Evolutionary conservation across 2,113 vertebrate species (phyloP).

Genomic region (Scolopax mira): DNA sequence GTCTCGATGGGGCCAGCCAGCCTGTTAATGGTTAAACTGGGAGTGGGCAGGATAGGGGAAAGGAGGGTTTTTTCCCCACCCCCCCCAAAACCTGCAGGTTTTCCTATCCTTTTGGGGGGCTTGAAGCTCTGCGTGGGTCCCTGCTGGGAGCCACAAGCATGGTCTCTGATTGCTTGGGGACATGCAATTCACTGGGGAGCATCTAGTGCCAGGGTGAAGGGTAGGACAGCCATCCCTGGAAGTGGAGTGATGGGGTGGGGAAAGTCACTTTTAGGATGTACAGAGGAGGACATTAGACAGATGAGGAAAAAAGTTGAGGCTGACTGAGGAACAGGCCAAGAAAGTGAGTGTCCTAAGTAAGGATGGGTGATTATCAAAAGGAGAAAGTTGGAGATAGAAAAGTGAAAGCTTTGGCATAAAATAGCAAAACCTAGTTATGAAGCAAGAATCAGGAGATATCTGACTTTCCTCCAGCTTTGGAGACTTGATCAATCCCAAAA

Average conservation of each 20-base stretch:
- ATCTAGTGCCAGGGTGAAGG: not conserved
- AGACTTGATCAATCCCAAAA: not conserved
- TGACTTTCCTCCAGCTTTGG: not conserved
- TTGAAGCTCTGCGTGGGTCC: not conserved
- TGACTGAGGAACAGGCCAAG: not conserved
- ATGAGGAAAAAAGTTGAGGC: not conserved
- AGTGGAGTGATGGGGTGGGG: not conserved
- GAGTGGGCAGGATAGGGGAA: not conserved
- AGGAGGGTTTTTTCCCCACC: not conserved
- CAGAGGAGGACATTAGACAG: not conserved
- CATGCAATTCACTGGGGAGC: not conserved
- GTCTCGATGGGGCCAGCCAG: constrained; percentile 54
- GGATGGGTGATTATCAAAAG: not conserved
- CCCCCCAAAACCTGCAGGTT: not conserved
- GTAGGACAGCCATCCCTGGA: not conserved
- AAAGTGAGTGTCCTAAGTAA: not conserved
- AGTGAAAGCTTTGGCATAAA: not conserved
- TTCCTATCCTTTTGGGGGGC: not conserved
- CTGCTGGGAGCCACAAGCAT: accelerated
- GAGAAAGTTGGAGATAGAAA: not conserved
- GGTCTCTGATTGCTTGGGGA: not conserved
- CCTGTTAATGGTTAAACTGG: constrained; percentile 81
- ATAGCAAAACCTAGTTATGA: not conserved
- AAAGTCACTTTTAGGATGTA: not conserved
- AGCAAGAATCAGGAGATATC: not conserved